Conservation (phyloP, 2,888 invertebrate genomes). For the Caenorhabditis plicata region DNA sequence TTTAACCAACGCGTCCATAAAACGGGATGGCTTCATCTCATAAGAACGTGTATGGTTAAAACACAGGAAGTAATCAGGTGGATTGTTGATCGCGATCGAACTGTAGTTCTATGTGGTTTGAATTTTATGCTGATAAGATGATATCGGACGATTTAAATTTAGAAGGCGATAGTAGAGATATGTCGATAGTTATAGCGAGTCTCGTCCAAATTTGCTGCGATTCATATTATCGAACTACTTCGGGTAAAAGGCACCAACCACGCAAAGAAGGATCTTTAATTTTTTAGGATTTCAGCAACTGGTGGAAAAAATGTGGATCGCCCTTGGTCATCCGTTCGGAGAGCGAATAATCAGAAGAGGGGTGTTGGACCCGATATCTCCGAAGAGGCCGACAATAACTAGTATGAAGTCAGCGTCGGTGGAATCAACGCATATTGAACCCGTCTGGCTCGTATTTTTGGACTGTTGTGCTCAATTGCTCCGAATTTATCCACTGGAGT, state of each 20-base stretch:
- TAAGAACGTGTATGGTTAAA: conserved; percentile 65
- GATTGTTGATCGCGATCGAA: conserved; percentile 33
- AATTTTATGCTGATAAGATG: not conserved
- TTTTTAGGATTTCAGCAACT: conserved; percentile 22
- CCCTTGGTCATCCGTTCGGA: conserved; percentile 52
- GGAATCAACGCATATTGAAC: conserved; percentile 66
- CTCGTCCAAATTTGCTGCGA: conserved; percentile 85
- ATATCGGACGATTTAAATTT: conserved; percentile 1
- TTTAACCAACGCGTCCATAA: conserved; percentile 68
- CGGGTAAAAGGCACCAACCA: conserved; percentile 7
- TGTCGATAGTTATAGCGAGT: conserved; percentile 80
- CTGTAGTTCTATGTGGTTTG: conserved; percentile 32
- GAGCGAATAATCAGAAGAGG: conserved; percentile 32
- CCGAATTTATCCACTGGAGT: conserved; percentile 81
- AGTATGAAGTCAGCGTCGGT: not conserved
- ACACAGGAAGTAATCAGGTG: conserved; percentile 27
- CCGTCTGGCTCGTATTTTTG: conserved; percentile 84
- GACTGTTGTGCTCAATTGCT: conserved; percentile 90
- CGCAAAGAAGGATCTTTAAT: not conserved
- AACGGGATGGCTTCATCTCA: conserved; percentile 82
- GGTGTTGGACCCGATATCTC: no score
- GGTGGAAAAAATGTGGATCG: conserved; percentile 77
- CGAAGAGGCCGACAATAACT: no score
- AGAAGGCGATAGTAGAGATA: conserved; percentile 77
- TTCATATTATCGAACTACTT: conserved; percentile 47